Percentiles rank a stretch among this genome's conserved stretches.
Evolutionary conservation across 2,113 vertebrate species (phyloP).

Genomic region (Amblyornis subalaris): DNA sequence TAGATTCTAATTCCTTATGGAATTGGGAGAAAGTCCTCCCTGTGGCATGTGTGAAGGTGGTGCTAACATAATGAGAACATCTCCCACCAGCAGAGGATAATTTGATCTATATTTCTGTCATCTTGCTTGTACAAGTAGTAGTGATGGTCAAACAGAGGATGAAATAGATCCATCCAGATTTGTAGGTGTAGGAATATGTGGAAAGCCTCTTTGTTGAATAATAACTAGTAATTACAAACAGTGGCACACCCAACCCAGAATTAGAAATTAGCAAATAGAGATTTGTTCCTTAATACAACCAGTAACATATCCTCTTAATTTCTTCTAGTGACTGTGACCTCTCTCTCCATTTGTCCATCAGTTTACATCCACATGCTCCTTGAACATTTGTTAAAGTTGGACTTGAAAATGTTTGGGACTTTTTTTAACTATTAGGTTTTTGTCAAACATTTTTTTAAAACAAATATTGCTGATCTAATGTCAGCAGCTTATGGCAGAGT

Average conservation of each 20-base stretch:
- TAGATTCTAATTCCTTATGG: background rate
- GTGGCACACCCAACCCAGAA: background rate
- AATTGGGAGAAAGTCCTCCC: background rate
- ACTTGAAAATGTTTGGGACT: background rate
- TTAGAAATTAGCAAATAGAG: background rate
- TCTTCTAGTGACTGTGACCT: background rate
- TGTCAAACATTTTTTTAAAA: background rate
- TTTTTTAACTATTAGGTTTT: background rate
- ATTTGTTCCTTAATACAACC: background rate
- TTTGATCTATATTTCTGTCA: background rate
- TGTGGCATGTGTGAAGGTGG: background rate
- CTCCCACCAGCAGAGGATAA: background rate
- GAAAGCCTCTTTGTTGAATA: background rate
- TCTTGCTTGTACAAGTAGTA: background rate
- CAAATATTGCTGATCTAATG: background rate
- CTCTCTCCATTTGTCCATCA: background rate
- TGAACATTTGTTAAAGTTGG: background rate
- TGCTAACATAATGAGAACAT: background rate
- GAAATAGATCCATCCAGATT: background rate
- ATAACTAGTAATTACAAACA: background rate
- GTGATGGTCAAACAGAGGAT: background rate
- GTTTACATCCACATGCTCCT: background rate
- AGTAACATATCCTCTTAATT: background rate
- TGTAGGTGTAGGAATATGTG: background rate
- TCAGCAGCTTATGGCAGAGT: background rate